Percentiles rank a stretch among this genome's conserved stretches.
Evolutionary conservation across 2,797 vertebrate genomes (phyloP).

Genomic region (Acrossocheilus wenchowensis): DNA sequence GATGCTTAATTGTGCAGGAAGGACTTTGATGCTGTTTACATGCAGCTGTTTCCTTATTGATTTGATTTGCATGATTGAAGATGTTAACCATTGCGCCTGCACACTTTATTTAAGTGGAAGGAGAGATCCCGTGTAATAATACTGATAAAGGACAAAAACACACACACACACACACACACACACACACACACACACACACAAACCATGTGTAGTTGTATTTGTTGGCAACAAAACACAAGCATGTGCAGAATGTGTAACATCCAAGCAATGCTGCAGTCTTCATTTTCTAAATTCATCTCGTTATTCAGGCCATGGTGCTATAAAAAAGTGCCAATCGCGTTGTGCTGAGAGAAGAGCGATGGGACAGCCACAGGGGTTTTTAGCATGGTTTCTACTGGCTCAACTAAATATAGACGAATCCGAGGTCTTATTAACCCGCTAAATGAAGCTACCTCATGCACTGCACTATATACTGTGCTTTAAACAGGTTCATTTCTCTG

Average conservation of each 20-base stretch:
- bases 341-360: slow-evolving; percentile 70
- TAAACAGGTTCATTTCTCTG: background rate
- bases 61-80: slow-evolving; percentile 47
- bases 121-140: background rate
- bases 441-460: slow-evolving; percentile 77
- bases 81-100: background rate
- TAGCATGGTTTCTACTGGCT: slow-evolving; percentile 75
- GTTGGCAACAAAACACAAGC: background rate
- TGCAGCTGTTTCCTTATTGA: slow-evolving; percentile 53
- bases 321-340: slow-evolving; percentile 73
- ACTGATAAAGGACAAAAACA: background rate
- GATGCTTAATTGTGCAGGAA: slow-evolving; percentile 48
- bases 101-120: background rate
- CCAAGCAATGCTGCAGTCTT: background rate
- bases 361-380: slow-evolving; percentile 74
- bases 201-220: background rate
- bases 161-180: background rate
- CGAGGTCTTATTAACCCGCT: slow-evolving; percentile 77
- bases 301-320: slow-evolving; percentile 77
- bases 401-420: slow-evolving; percentile 78
- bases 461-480: background rate
- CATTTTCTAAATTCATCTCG: slow-evolving; percentile 59
- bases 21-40: slow-evolving; percentile 48
- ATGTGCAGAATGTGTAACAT: background rate
- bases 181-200: background rate